A percentile compares a stretch with the other conserved stretches of the same genome.
Evolutionary conservation across 2,797 vertebrate genomes (phyloP).

Genomic region (Sus cebifrons): DNA sequence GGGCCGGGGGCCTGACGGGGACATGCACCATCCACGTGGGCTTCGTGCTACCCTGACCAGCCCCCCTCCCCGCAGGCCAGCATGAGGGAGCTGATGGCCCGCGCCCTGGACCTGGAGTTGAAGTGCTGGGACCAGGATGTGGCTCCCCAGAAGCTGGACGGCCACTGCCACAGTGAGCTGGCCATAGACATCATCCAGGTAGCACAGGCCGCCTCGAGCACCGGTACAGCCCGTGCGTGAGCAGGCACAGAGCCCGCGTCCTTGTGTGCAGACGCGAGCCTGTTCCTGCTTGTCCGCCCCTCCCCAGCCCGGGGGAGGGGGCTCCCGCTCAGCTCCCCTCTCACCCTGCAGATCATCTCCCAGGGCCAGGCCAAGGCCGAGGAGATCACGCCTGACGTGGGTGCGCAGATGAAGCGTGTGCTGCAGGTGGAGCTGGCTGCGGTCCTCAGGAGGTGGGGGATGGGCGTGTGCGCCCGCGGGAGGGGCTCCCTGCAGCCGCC

Average conservation of each 20-base stretch:
- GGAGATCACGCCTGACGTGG: slow-evolving; percentile 81
- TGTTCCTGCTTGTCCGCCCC: neutral
- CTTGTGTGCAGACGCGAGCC: accelerated
- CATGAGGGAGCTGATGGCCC: slow-evolving; percentile 89
- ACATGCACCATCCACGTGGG: neutral
- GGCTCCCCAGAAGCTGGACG: slow-evolving; percentile 91
- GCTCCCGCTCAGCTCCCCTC: neutral
- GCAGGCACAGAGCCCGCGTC: accelerated
- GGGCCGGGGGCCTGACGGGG: neutral
- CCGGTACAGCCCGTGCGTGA: accelerated
- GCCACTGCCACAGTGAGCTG: slow-evolving; percentile 92
- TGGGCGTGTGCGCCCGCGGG: accelerated
- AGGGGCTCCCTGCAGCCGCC: neutral
- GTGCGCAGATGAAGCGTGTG: slow-evolving; percentile 67
- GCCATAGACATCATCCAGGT: slow-evolving; percentile 95
- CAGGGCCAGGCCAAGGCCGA: slow-evolving; percentile 84
- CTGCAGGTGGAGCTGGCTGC: slow-evolving; percentile 83
- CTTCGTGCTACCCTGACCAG: neutral
- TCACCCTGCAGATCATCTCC: slow-evolving; percentile 83
- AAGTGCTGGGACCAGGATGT: slow-evolving; percentile 90
- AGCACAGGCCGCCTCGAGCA: neutral
- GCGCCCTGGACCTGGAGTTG: slow-evolving; percentile 91
- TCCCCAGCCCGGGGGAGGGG: accelerated
- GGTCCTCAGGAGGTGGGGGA: slow-evolving; percentile 88
- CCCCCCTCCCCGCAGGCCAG: neutral